Base-by-base conservation (phyloP, 2,888 invertebrate genomes). In the Lasioglossum malachurum region DNA sequence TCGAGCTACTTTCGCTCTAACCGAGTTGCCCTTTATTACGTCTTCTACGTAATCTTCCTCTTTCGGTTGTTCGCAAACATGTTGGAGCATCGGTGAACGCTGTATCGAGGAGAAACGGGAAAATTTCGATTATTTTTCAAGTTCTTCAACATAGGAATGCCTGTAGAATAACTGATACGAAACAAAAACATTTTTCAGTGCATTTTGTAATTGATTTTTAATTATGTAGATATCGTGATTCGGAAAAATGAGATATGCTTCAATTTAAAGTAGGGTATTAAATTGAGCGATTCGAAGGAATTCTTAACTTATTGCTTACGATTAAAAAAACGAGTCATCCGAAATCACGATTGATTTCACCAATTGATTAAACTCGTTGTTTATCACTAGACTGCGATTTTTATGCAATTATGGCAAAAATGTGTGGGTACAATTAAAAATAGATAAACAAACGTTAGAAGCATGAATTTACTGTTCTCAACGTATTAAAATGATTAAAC, bases 21-120 rank as follows among this genome's bases (percentile, higher is more conserved):
- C 3, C 5, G 87, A 78, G 23, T 75, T 80, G 8, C 92, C 93
- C n/a, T 27, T 72, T 14, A 93, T 84, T 0, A 83, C 27, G 0
- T 27, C 76, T 2, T 80, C 76, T 1, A 94, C 72, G 44, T 87
- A 87, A 53, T 94, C 93, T 23, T 84, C 78, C 16, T 87, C 84
- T 10, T 82, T 49, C 0, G 83, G 75, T 10, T 86, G 75, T 67
- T 90, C 75, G 79, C 94, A 94, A 19, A 88, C 73, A 78, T 94
- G 94, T 23, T 86, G 49, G 53, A 92, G 57, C 7, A 81, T 46
- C 12, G 92, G 90, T 23, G 31, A 35, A 44, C 49, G 77, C 92
- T 92, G 44, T 5, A 75, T 78, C 78, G 74, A 67, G 7, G 27
- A 16, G 75, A 35, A 74, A 53, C 31, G 4, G 3, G 19, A 46